A percentile compares a stretch with the other conserved stretches of the same genome.
Evolutionary conservation across 2,888 invertebrate species (phyloP).

Genomic region (Hecatera dysodea): DNA sequence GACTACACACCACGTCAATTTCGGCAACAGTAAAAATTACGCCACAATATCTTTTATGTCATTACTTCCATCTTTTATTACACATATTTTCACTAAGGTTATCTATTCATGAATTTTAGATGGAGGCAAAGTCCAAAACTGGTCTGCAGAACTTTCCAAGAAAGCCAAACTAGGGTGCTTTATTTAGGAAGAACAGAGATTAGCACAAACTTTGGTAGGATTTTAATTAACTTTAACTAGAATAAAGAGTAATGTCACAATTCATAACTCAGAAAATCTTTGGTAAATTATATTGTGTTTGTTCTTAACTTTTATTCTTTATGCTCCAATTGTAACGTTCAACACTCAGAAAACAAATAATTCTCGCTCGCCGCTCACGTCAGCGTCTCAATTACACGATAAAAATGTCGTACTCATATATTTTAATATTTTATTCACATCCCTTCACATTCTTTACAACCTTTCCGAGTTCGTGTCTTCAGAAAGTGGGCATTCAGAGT

Average conservation of each 20-base stretch:
- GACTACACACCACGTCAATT: conserved; percentile 63
- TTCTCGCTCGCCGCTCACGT: conserved; percentile 17
- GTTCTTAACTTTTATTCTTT: conserved; percentile 7
- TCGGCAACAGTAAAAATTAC: conserved; percentile 64
- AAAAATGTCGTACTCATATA: conserved; percentile 42
- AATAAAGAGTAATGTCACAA: conserved; percentile 50
- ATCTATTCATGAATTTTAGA: conserved; percentile 58
- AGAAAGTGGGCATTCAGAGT: conserved; percentile 40
- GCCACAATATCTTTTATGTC: conserved; percentile 58
- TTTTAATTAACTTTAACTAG: conserved; percentile 58
- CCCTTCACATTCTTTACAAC: conserved; percentile 34
- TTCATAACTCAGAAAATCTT: conserved; percentile 45
- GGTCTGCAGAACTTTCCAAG: conserved; percentile 48
- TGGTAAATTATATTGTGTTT: conserved; percentile 4
- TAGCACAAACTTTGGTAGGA: conserved; percentile 50
- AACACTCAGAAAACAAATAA: conserved; percentile 22
- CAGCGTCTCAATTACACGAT: conserved; percentile 50
- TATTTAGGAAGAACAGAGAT: conserved; percentile 59
- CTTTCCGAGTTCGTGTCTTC: conserved; percentile 29
- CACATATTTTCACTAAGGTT: conserved; percentile 51
- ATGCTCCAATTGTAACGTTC: conserved; percentile 7
- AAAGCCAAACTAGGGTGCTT: conserved; percentile 58
- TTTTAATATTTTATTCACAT: conserved; percentile 51
- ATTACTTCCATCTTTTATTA: conserved; percentile 56
- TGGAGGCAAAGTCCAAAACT: conserved; percentile 45